Percentiles rank a stretch among this genome's conserved stretches.
phyloP scores from a whole-genome alignment of 2,888 invertebrate species.

The Ecliptopera silaceata region DNA sequence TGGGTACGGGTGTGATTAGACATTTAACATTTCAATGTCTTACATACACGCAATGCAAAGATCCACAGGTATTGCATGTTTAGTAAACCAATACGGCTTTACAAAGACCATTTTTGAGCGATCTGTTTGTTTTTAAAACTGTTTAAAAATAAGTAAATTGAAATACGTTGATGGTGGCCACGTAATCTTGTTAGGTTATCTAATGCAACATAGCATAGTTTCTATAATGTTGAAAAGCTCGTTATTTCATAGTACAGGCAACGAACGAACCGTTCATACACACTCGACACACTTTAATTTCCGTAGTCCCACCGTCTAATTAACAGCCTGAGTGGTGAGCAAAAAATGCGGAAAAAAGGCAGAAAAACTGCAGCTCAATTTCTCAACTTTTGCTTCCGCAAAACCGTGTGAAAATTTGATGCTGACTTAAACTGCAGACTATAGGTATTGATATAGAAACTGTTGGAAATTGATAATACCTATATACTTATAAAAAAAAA shows the following conservation, averaged over 20 bases:
- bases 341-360: constrained; percentile 23
- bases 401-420: constrained; percentile 28
- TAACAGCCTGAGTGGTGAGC: constrained; percentile 32
- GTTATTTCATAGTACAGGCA: constrained; percentile 9
- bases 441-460: not conserved
- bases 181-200: too few species aligned
- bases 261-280: constrained; percentile 8
- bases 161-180: too few species aligned
- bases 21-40: too few species aligned
- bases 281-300: constrained; percentile 25
- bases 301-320: constrained; percentile 23
- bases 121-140: too few species aligned
- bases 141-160: too few species aligned
- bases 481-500: too few species aligned
- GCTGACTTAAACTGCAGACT: constrained; percentile 2
- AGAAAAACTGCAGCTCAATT: constrained; percentile 29
- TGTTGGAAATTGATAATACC: not conserved
- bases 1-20: too few species aligned
- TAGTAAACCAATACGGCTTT: too few species aligned
- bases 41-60: too few species aligned
- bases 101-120: too few species aligned
- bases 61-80: too few species aligned
- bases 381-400: constrained; percentile 21
- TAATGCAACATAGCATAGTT: not conserved
- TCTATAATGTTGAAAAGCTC: constrained; percentile 6